Percentiles rank a stretch among this genome's conserved stretches.
phyloP scores from a whole-genome alignment of 2,113 vertebrate genomes.

The Capreolus pygargus region DNA sequence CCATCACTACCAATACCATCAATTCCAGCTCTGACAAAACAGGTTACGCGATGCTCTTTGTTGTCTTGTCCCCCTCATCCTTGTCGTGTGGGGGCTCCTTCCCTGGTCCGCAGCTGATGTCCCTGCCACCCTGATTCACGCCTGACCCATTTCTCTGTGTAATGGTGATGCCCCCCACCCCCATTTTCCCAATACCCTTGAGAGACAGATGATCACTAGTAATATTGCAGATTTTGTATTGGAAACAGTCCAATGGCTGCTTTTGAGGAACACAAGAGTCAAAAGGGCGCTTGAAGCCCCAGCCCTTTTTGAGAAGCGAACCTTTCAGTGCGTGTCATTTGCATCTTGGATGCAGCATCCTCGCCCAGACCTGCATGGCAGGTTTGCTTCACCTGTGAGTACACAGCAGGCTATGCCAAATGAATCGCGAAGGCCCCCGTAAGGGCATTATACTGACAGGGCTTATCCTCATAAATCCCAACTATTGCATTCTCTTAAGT shows the following conservation, averaged over 20 bases:
- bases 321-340: not conserved
- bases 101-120: slow-evolving; percentile 70
- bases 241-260: slow-evolving; percentile 55
- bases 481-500: slow-evolving; percentile 70
- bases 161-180: slow-evolving; percentile 27
- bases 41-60: slow-evolving; percentile 88
- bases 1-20: slow-evolving; percentile 88
- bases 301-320: slow-evolving; percentile 7
- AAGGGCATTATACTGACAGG: slow-evolving; percentile 56
- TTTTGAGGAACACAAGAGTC: not conserved
- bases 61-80: slow-evolving; percentile 48
- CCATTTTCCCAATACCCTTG: slow-evolving; percentile 27
- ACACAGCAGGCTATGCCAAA: not conserved
- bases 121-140: slow-evolving; percentile 73
- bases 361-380: not conserved
- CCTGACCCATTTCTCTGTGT: slow-evolving; percentile 76
- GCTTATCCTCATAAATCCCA: slow-evolving; percentile 67
- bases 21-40: slow-evolving; percentile 89
- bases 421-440: slow-evolving; percentile 60
- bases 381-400: slow-evolving; percentile 46
- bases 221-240: slow-evolving; percentile 43
- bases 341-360: not conserved
- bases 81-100: slow-evolving; percentile 25
- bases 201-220: slow-evolving; percentile 22
- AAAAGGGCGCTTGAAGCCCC: not conserved